Conservation (phyloP, 2,797 vertebrate genomes). For the Sebastes elongatus region DNA sequence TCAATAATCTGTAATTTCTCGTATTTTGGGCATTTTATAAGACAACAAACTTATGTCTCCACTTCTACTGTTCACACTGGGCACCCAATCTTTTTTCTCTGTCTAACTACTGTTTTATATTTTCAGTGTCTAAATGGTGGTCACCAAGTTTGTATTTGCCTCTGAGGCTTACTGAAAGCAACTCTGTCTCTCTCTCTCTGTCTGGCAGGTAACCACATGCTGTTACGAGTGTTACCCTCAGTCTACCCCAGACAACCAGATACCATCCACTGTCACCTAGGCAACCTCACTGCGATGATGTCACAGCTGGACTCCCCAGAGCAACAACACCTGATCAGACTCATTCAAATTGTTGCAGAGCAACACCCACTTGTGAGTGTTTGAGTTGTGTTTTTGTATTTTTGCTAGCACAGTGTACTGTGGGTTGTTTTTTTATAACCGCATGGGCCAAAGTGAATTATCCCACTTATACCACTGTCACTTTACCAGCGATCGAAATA, state of each 20-base stretch:
- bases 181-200: not conserved
- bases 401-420: not conserved
- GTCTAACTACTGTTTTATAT: not conserved
- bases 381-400: not conserved
- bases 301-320: slow-evolving; percentile 85
- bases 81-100: not conserved
- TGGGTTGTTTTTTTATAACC: not conserved
- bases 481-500: not conserved
- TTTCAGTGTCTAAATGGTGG: not conserved
- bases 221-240: slow-evolving; percentile 90
- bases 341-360: slow-evolving; percentile 89
- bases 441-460: not conserved
- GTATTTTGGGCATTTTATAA: not conserved
- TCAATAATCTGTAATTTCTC: not conserved
- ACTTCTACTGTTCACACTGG: not conserved
- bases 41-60: not conserved
- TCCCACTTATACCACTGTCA: not conserved
- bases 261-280: slow-evolving; percentile 83
- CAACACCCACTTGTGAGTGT: slow-evolving; percentile 86
- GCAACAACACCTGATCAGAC: slow-evolving; percentile 90
- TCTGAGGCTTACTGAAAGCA: not conserved
- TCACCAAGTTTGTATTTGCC: not conserved
- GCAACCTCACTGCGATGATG: slow-evolving; percentile 84
- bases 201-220: slow-evolving; percentile 88
- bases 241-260: slow-evolving; percentile 87